Base-by-base conservation (phyloP, 2,113 vertebrate species). In the Enhydra lutris region DNA sequence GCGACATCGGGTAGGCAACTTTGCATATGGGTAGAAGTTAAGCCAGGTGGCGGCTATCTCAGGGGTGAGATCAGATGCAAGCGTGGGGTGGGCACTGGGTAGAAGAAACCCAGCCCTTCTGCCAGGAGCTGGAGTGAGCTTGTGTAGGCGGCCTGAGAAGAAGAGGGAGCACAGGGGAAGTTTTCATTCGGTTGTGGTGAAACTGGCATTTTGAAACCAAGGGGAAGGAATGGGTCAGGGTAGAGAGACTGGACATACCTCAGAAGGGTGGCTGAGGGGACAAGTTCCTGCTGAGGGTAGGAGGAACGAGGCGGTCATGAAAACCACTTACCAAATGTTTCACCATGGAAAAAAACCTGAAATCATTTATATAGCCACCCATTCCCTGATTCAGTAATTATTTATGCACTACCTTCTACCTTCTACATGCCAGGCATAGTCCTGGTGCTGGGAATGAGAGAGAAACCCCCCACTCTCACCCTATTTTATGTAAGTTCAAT, bases 31-130 rank as follows among this genome's bases (percentile, higher is more conserved):
- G 17, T 3, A 14, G 39, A 7, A 7, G 23, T 91, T 34, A 65
- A 47, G n/a, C 34, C 63, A 45, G 18, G 21, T 82, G 82, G 21
- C 31, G 91, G 83, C 47, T 34, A 7, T 42, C n/a, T 69, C n/a
- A 20, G 71, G 2, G 5, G 57, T 39, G 39, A 92, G 20, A 67
- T 45, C n/a, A 36, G 92, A 47, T 52, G 59, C 52, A 21, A 21
- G 20, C 0, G 7, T n/a, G 88, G 34, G 3, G 14, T 13, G 63
- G 55, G 42, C 26, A 39, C 26, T 59, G 21, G 47, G 0, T 1
- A 14, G 24, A 39, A 94, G 26, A 15, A 34, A 82, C 13, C 1
- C 1, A 82, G 69, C 15, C 4, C 13, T 39, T 65, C 50, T 7
- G 0, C 23, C 18, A 69, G 92, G 42, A 63, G 74, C 61, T 6